Percentiles rank a stretch among this genome's conserved stretches.
Conservation (phyloP, 2,797 vertebrate genomes). For the Arctocebus calabarensis region DNA sequence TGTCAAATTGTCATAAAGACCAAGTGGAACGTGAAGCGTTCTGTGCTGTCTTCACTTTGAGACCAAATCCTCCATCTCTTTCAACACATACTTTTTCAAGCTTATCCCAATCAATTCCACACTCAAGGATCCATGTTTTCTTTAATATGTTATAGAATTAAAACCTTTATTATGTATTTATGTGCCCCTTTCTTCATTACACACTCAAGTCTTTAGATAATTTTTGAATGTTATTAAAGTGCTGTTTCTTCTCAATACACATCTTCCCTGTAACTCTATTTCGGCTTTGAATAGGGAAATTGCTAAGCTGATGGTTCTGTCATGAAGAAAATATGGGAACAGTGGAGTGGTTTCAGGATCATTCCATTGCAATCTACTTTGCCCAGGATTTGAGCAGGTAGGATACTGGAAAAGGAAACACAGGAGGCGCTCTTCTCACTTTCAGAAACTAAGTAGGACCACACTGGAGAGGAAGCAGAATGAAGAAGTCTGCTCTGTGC, state of each 20-base stretch:
- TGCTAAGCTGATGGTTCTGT: neutral
- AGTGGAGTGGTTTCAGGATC: neutral
- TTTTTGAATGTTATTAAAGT: neutral
- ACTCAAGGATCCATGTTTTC: no score
- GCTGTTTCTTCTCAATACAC: neutral
- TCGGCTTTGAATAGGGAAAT: neutral
- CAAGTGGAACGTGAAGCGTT: no score
- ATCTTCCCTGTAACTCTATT: neutral
- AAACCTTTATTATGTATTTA: neutral
- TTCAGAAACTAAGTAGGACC: neutral
- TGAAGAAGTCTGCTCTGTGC: neutral
- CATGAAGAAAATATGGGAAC: neutral
- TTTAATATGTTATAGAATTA: no score
- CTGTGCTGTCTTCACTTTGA: no score
- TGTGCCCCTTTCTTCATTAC: neutral
- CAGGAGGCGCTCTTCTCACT: neutral
- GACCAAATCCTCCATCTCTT: no score
- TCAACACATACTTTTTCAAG: no score
- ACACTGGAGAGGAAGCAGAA: neutral
- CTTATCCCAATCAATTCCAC: no score
- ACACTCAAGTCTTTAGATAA: neutral
- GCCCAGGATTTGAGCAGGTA: neutral
- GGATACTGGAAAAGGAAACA: neutral
- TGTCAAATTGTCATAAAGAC: no score
- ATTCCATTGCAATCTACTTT: neutral